Conservation (phyloP, 1,140 invertebrate genomes). For the Drosophila pectinifera region DNA sequence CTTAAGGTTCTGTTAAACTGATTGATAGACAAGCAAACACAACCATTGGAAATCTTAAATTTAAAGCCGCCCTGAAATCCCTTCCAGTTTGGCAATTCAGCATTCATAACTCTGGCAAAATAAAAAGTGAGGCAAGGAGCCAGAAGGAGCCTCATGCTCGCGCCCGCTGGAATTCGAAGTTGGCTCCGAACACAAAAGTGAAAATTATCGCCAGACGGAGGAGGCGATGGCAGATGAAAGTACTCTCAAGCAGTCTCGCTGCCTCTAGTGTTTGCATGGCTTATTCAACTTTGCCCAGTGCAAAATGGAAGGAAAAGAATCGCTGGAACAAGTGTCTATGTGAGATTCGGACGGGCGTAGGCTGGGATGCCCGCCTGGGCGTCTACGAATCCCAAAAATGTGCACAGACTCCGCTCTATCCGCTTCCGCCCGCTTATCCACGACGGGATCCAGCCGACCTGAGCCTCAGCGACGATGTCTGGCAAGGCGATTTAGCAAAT, state of each 20-base stretch:
- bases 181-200: conserved; percentile 59
- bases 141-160: conserved; percentile 37
- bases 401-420: conserved; percentile 69
- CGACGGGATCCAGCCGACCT: conserved; percentile 20
- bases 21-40: not conserved
- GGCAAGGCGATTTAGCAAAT: conserved; percentile 85
- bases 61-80: conserved; percentile 6
- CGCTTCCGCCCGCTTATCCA: conserved; percentile 66
- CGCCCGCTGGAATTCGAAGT: conserved; percentile 54
- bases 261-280: conserved; percentile 71
- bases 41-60: not conserved
- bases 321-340: conserved; percentile 60
- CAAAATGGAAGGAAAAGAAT: conserved; percentile 46
- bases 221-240: conserved; percentile 19
- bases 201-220: conserved; percentile 69
- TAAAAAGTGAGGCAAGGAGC: conserved; percentile 22
- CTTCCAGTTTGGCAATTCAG: conserved; percentile 7
- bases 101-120: conserved; percentile 10
- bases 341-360: conserved; percentile 36
- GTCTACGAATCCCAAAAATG: conserved; percentile 80
- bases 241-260: conserved; percentile 44
- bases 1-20: conserved; percentile 8
- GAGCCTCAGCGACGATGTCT: conserved; percentile 59
- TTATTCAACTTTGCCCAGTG: conserved; percentile 65
- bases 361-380: conserved; percentile 60